A percentile compares a stretch with the other conserved stretches of the same genome.
These are phyloP conservation scores for Silurus asotus DNA, from an alignment of 2,113 vertebrate genomes.

Conservation along the genomic window DNA sequence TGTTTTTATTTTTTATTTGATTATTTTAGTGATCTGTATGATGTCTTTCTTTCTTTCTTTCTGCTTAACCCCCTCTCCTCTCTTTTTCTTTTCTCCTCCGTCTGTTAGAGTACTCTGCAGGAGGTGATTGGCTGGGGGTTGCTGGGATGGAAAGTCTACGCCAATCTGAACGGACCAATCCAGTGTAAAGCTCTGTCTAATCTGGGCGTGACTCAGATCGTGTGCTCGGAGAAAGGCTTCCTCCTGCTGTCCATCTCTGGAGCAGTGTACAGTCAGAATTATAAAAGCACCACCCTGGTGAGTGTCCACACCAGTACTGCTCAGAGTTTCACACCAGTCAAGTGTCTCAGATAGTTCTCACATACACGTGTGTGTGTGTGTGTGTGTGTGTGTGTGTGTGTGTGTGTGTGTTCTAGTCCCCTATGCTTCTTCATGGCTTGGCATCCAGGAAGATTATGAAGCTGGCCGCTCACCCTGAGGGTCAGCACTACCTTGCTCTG, in stretches of 20 bases:
- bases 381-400: not conserved
- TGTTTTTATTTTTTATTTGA: not conserved
- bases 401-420: slow-evolving; percentile 73
- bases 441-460: slow-evolving; percentile 91
- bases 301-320: slow-evolving; percentile 34
- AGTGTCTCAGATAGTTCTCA: not conserved
- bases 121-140: slow-evolving; percentile 96
- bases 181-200: slow-evolving; percentile 91
- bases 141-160: slow-evolving; percentile 94
- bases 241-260: slow-evolving; percentile 89
- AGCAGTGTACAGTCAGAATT: slow-evolving; percentile 89
- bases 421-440: slow-evolving; percentile 87
- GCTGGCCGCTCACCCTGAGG: slow-evolving; percentile 94
- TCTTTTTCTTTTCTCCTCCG: too few species aligned
- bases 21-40: not conserved
- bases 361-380: not conserved
- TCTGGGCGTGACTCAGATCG: slow-evolving; percentile 88
- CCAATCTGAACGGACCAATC: slow-evolving; percentile 90
- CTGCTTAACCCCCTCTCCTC: too few species aligned
- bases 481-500: slow-evolving; percentile 92
- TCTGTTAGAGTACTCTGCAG: slow-evolving; percentile 85
- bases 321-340: not conserved
- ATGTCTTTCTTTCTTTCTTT: too few species aligned
- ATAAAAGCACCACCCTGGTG: slow-evolving; percentile 93
- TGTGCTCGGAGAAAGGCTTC: slow-evolving; percentile 95